Evolutionary conservation across 2,888 invertebrate species (phyloP).

Genomic region (Drosophila nr. medialis): DNA sequence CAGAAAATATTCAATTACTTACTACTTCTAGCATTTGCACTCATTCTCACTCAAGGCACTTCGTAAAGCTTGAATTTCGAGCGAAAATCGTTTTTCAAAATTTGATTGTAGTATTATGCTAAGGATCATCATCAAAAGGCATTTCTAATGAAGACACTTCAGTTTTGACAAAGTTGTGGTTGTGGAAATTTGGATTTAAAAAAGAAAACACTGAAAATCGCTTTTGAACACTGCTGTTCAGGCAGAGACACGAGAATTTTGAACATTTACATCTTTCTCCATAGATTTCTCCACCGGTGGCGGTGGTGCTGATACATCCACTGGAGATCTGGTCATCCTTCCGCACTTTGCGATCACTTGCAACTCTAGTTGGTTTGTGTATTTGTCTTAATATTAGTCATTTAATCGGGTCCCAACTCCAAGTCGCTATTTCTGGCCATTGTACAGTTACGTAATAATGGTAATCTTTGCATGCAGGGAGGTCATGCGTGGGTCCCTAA

Average conservation of each 20-base stretch:
- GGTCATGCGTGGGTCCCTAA: not conserved
- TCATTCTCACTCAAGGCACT: not conserved
- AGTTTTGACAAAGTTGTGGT: not conserved
- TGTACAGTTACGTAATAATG: not conserved
- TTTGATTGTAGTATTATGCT: not conserved
- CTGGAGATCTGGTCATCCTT: too few species aligned
- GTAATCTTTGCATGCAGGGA: not conserved
- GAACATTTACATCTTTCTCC: too few species aligned
- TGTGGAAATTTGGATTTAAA: not conserved
- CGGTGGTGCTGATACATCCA: too few species aligned
- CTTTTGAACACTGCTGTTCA: too few species aligned
- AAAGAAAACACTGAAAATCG: not conserved
- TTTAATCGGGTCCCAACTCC: too few species aligned
- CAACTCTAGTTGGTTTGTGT: too few species aligned
- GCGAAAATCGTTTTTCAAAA: not conserved
- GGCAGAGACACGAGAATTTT: too few species aligned
- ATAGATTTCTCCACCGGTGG: too few species aligned
- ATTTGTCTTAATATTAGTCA: too few species aligned
- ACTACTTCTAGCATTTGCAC: not conserved
- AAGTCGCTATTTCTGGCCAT: not conserved
- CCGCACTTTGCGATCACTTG: too few species aligned
- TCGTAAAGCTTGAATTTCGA: not conserved
- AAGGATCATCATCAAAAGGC: not conserved
- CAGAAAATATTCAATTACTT: conserved; percentile 20
- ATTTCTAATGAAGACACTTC: not conserved